phyloP scores from a whole-genome alignment of 2,888 invertebrate genomes.

The Diaprepes abbreviatus region DNA sequence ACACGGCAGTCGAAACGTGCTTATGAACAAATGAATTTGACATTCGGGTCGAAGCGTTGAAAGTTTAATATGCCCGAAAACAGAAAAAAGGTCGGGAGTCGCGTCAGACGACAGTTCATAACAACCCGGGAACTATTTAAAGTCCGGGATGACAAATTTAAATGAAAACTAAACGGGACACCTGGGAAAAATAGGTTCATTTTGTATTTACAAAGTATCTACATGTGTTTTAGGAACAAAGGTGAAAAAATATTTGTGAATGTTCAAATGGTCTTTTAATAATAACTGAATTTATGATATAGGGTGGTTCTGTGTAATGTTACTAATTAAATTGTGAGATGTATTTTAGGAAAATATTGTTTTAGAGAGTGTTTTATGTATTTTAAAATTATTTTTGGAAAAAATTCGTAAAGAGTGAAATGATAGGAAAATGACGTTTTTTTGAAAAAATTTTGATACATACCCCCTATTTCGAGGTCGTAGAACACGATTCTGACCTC shows the following conservation, averaged over 20 bases:
- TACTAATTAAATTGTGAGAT: too few species aligned
- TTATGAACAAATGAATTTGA: slow-evolving; percentile 33
- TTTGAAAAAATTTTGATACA: too few species aligned
- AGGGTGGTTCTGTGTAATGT: too few species aligned
- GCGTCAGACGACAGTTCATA: slow-evolving; percentile 36
- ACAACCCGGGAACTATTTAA: slow-evolving; percentile 20
- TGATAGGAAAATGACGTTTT: too few species aligned
- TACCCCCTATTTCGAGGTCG: too few species aligned
- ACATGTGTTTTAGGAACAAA: background rate
- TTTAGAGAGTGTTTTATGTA: too few species aligned
- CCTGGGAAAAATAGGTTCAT: slow-evolving; percentile 23
- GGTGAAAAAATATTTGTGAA: background rate
- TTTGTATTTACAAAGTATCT: background rate
- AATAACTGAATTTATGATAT: too few species aligned
- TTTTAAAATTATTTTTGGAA: too few species aligned
- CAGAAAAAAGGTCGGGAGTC: slow-evolving; percentile 53
- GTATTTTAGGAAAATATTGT: too few species aligned
- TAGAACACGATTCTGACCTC: too few species aligned
- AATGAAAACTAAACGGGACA: slow-evolving; percentile 31
- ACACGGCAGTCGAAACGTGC: too few species aligned
- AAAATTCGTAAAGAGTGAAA: too few species aligned
- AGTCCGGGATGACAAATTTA: slow-evolving; percentile 26
- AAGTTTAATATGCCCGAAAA: slow-evolving; percentile 57
- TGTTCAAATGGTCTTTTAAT: background rate
- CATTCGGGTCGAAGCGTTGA: slow-evolving; percentile 58